phyloP scores from a whole-genome alignment of 2,113 vertebrate species.

The Melanerpes formicivorus region DNA sequence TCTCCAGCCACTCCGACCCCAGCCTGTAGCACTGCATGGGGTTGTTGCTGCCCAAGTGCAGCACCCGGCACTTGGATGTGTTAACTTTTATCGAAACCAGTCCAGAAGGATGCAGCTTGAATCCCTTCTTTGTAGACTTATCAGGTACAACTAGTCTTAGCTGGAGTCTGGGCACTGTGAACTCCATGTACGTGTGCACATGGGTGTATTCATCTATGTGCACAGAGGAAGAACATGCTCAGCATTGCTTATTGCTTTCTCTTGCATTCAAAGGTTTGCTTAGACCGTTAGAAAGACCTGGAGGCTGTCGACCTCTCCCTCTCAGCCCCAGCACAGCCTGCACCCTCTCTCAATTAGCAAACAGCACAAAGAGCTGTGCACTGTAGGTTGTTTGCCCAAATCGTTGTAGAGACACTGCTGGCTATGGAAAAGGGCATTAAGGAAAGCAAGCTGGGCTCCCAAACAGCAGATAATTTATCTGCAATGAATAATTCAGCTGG shows the following conservation, averaged over 20 bases:
- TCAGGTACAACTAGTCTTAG: not conserved
- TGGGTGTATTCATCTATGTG: not conserved
- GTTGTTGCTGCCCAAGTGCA: no score
- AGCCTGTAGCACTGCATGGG: no score
- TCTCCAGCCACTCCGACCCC: no score
- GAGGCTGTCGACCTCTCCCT: not conserved
- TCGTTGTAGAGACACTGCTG: not conserved
- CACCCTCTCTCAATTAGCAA: not conserved
- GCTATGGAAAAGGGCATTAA: not conserved
- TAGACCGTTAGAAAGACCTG: not conserved
- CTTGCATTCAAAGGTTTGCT: not conserved
- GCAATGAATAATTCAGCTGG: constrained; percentile 59
- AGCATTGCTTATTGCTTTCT: not conserved
- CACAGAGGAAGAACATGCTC: not conserved
- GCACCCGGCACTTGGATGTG: no score
- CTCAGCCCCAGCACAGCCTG: accelerated
- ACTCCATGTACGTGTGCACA: not conserved
- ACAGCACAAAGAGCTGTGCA: not conserved
- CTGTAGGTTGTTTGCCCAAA: not conserved
- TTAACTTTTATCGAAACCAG: not conserved
- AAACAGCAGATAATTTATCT: constrained; percentile 31
- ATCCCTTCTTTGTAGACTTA: not conserved
- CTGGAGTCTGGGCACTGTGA: not conserved
- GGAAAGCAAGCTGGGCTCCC: not conserved
- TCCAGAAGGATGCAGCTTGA: not conserved